Evolutionary conservation across 2,113 vertebrate species (phyloP).

Genomic region (Saccopteryx leptura): DNA sequence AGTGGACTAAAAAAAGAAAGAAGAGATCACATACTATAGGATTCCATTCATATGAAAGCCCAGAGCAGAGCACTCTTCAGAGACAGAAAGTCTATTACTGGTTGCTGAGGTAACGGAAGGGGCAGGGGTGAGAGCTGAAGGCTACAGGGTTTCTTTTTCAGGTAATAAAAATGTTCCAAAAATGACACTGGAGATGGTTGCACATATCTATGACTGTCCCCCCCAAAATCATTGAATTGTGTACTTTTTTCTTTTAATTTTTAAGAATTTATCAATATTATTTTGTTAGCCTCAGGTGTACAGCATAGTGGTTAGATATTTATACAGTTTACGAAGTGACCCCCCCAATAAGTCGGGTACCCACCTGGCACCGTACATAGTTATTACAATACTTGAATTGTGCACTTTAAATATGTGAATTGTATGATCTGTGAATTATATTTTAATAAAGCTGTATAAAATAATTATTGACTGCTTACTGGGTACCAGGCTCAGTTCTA

Average conservation of each 20-base stretch:
- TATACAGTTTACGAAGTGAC: too few species aligned
- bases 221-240: background rate
- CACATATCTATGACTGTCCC: background rate
- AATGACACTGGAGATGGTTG: background rate
- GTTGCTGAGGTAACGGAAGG: background rate
- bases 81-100: background rate
- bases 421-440: background rate
- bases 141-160: background rate
- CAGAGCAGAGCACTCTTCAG: background rate
- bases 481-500: background rate
- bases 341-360: too few species aligned
- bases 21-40: background rate
- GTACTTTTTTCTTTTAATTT: background rate
- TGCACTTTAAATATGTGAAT: background rate
- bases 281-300: too few species aligned
- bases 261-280: too few species aligned
- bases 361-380: too few species aligned
- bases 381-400: background rate
- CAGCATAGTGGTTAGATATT: too few species aligned
- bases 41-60: background rate
- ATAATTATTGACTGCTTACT: background rate
- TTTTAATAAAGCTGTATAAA: constrained; percentile 3
- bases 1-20: background rate
- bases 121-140: background rate
- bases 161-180: background rate